Percentiles rank a stretch among this genome's conserved stretches.
Evolutionary conservation across 2,888 invertebrate genomes (phyloP).

Genomic region (Ditylenchus weischeri): DNA sequence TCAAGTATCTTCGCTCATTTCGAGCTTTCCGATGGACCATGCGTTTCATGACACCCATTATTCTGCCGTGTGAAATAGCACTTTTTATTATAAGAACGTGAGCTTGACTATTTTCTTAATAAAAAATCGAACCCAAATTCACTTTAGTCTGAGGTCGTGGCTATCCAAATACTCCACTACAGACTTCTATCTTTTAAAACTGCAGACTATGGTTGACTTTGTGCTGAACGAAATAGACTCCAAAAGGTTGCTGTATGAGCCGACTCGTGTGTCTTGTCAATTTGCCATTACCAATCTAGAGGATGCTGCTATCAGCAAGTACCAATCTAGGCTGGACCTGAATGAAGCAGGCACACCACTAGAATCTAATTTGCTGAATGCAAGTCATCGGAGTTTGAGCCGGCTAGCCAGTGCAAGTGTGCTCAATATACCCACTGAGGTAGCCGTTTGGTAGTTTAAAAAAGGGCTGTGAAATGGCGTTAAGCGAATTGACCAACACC

Average conservation of each 20-base stretch:
- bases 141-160: slow-evolving; percentile 8
- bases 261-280: background rate
- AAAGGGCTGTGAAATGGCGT: too few relatives aligned
- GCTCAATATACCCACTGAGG: too few relatives aligned
- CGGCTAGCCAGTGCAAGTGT: too few relatives aligned
- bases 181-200: slow-evolving; percentile 4
- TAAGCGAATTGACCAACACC: too few relatives aligned
- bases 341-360: too few relatives aligned
- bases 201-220: slow-evolving; percentile 10
- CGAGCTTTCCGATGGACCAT: slow-evolving; percentile 41
- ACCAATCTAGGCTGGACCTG: too few relatives aligned
- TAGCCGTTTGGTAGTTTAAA: too few relatives aligned
- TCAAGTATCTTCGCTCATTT: slow-evolving; percentile 46
- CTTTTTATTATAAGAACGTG: slow-evolving; percentile 21
- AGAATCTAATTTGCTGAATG: too few relatives aligned
- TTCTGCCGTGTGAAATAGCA: slow-evolving; percentile 38
- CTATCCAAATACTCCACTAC: slow-evolving; percentile 7
- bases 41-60: slow-evolving; percentile 33
- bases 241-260: slow-evolving; percentile 11
- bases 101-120: slow-evolving; percentile 5
- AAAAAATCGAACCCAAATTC: background rate
- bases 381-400: too few relatives aligned
- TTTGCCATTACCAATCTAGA: background rate
- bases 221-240: slow-evolving; percentile 13
- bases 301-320: background rate